These are phyloP conservation scores for Solen grandis DNA, from an alignment of 1,140 invertebrate species.

Conservation along the genomic window DNA sequence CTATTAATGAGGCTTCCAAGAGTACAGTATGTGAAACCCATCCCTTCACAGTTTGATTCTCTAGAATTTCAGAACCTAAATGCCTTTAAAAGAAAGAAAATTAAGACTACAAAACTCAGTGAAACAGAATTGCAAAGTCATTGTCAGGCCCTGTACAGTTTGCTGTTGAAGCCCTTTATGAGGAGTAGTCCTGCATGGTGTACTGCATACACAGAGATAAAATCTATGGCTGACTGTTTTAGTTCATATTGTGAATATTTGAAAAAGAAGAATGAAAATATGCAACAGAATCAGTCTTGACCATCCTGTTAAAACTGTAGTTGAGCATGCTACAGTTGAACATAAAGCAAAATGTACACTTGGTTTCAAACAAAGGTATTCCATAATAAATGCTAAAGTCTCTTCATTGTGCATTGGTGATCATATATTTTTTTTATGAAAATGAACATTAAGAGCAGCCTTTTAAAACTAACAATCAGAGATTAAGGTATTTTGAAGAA, in stretches of 20 bases:
- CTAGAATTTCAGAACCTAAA: constrained; percentile 9
- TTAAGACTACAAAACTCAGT: neutral
- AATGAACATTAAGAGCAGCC: constrained; percentile 25
- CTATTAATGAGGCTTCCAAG: constrained; percentile 31
- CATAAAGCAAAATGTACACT: neutral
- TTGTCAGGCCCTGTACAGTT: constrained; percentile 9
- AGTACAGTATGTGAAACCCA: neutral
- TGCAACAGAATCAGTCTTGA: neutral
- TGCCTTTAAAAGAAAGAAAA: constrained; percentile 2
- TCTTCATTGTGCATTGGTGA: neutral
- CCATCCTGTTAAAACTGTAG: constrained; percentile 24
- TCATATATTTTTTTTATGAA: constrained; percentile 45
- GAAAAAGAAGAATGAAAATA: neutral
- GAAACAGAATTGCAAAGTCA: neutral
- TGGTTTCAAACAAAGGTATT: neutral
- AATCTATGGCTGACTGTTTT: constrained; percentile 12
- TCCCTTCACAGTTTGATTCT: constrained; percentile 13
- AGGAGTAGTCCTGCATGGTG: constrained; percentile 18
- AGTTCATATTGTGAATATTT: neutral
- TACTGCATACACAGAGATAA: neutral
- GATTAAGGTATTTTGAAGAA: constrained; percentile 26
- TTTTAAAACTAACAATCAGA: constrained; percentile 22
- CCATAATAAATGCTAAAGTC: neutral
- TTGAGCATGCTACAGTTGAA: constrained; percentile 14
- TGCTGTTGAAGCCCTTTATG: constrained; percentile 16